phyloP scores from a whole-genome alignment of 35 echinoderm and acorn worm species.

The Amphiura filiformis region DNA sequence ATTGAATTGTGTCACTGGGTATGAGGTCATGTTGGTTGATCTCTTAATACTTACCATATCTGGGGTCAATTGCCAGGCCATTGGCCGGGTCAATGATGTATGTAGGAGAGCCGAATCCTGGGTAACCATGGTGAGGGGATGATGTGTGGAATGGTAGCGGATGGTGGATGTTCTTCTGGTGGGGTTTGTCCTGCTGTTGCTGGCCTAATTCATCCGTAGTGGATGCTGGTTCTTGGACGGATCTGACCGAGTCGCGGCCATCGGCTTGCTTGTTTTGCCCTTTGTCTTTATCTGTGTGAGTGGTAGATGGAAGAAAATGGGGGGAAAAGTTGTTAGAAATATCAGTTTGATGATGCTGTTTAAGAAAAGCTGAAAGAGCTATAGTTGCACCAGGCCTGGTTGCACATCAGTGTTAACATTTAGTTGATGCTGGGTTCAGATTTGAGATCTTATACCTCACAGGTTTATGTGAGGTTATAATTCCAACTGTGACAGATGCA shows the following conservation, averaged over 20 bases:
- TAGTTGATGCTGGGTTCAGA: too few species aligned
- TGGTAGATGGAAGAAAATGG: too few species aligned
- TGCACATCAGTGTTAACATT: too few species aligned
- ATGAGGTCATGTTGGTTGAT: too few species aligned
- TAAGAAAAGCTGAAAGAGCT: too few species aligned
- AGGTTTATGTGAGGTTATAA: too few species aligned
- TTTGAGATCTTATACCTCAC: too few species aligned
- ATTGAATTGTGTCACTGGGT: too few species aligned
- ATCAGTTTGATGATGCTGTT: too few species aligned
- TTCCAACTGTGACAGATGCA: too few species aligned
- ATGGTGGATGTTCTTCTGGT: neutral
- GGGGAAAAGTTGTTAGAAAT: too few species aligned
- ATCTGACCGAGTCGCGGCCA: neutral
- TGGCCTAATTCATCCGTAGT: slow-evolving; percentile 14
- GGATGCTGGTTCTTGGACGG: slow-evolving; percentile 25
- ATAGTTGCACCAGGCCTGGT: too few species aligned
- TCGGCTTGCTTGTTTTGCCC: neutral
- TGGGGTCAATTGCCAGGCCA: slow-evolving; percentile 24
- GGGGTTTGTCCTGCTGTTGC: neutral
- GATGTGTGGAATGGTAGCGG: slow-evolving; percentile 5
- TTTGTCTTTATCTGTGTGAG: neutral
- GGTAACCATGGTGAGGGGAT: neutral
- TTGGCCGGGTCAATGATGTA: slow-evolving; percentile 45
- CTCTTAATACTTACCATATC: slow-evolving; percentile 22
- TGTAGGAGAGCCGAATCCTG: slow-evolving; percentile 5